phyloP scores from a whole-genome alignment of 2,113 vertebrate genomes.

The Anseranas semipalmata region DNA sequence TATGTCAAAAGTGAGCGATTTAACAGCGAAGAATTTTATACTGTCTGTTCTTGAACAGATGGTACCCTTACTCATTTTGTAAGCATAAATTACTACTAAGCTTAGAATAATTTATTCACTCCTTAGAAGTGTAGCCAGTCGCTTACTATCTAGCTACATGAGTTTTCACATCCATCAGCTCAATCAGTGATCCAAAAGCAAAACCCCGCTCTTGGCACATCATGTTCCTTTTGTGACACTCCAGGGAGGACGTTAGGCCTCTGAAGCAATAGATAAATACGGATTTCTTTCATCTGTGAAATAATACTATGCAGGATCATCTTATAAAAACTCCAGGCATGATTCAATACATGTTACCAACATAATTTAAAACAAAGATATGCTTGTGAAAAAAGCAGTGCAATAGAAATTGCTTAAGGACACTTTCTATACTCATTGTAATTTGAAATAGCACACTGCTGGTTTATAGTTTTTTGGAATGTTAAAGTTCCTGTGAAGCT shows the following conservation, averaged over 20 bases:
- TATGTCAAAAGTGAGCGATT: constrained; percentile 10
- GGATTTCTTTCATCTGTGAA: constrained; percentile 1
- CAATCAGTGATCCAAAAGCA: not conserved
- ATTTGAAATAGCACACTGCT: not conserved
- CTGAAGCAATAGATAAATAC: not conserved
- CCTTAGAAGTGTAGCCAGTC: not conserved
- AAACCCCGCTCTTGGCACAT: not conserved
- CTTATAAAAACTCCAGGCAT: not conserved
- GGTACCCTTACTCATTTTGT: constrained; percentile 14
- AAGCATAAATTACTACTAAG: constrained; percentile 16
- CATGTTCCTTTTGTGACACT: not conserved
- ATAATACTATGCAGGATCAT: not conserved
- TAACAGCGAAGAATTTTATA: not conserved
- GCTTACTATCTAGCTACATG: not conserved
- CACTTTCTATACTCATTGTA: not conserved
- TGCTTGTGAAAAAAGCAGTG: not conserved
- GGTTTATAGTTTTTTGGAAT: not conserved
- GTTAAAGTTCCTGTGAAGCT: not conserved
- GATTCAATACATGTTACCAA: not conserved
- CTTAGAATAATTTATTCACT: constrained; percentile 15
- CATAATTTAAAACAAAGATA: not conserved
- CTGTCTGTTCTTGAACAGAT: constrained; percentile 27
- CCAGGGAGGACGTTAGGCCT: not conserved
- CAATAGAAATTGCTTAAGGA: not conserved
- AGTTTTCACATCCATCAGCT: not conserved